phyloP scores from a whole-genome alignment of 2,797 vertebrate genomes.

The Jordanella pulchra region DNA sequence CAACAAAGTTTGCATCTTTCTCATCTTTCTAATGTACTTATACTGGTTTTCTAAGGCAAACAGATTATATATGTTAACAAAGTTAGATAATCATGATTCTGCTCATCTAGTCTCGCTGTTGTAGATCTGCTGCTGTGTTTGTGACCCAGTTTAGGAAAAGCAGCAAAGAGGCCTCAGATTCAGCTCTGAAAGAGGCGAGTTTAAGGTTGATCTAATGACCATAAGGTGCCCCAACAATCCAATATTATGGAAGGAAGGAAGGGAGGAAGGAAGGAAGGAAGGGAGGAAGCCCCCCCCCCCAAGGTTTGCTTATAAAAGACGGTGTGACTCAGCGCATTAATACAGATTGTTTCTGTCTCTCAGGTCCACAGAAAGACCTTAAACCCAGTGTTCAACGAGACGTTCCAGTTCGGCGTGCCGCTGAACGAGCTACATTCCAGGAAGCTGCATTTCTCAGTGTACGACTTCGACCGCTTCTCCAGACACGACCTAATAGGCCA shows the following conservation, averaged over 20 bases:
- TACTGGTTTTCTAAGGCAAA: not conserved
- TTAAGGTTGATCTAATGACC: too few species aligned
- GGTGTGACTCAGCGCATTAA: not conserved
- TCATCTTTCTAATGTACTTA: too few species aligned
- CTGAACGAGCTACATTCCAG: slow-evolving; percentile 89
- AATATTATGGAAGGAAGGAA: not conserved
- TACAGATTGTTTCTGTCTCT: not conserved
- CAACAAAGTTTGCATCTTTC: too few species aligned
- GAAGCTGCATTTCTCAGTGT: slow-evolving; percentile 93
- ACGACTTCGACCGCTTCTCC: slow-evolving; percentile 95
- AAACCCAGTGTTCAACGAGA: slow-evolving; percentile 93
- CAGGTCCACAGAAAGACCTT: slow-evolving; percentile 92
- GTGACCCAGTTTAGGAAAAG: not conserved
- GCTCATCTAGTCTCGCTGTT: not conserved
- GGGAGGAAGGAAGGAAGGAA: too few species aligned
- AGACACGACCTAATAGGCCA: slow-evolving; percentile 93
- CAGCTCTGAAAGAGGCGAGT: too few species aligned
- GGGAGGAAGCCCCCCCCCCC: too few species aligned
- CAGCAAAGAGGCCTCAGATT: not conserved
- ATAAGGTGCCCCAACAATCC: not conserved
- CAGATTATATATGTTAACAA: not conserved
- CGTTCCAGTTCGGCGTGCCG: slow-evolving; percentile 90
- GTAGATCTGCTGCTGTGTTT: not conserved
- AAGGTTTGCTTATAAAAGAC: too few species aligned
- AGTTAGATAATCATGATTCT: not conserved